Base-by-base conservation (phyloP, 1,140 invertebrate genomes). In the Zaprionus capensis region DNA sequence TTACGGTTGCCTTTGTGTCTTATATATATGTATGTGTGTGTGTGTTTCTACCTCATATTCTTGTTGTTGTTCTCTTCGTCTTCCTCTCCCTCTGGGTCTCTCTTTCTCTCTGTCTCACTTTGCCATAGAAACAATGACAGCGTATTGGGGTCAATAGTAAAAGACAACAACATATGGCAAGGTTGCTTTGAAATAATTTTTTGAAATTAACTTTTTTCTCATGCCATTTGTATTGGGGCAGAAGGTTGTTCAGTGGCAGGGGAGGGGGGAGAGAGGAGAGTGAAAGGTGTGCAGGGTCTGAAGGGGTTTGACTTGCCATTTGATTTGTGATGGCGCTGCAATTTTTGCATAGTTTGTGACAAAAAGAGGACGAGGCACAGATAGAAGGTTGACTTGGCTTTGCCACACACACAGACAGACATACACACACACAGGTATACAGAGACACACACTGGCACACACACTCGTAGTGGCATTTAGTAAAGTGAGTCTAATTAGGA, bases 401-500 rank as follows among this genome's bases (percentile, higher is more conserved):
- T 53, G 20, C 5, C 49, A 24, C 20, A 56, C 15, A 66, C 7
- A 31, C 4, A n/a, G n/a, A 34, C 14, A 41, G 15, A 34, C 6
- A 7, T 2, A 31, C 24, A 5, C 9, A 31, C 28, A 65, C 24
- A 36, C 36, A 20, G 22, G 24, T 15, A 53, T 22, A 55, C 17
- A 57, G 41, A 36, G 28, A 58, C 22, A 36, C 22, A 36, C 51
- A 51, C 31, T 36, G 34, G 34, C 11, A 14, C 41, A 59, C 51
- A 36, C 17, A 58, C n/a, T 22, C 36, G n/a, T 53, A 36, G 15
- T 24, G 24, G 17, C 53, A 71, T 77, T 77, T 51, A 72, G 82
- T 77, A 77, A 86, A 87, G 82, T 86, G 80, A 87, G 85, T 87
- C 83, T 87, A 87, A 87, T 87, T 87, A 87, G 83, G 84, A 87